Percentiles rank a stretch among this genome's conserved stretches.
phyloP scores from a whole-genome alignment of 2,888 invertebrate species.

The Rhopalosiphum nymphaeae region DNA sequence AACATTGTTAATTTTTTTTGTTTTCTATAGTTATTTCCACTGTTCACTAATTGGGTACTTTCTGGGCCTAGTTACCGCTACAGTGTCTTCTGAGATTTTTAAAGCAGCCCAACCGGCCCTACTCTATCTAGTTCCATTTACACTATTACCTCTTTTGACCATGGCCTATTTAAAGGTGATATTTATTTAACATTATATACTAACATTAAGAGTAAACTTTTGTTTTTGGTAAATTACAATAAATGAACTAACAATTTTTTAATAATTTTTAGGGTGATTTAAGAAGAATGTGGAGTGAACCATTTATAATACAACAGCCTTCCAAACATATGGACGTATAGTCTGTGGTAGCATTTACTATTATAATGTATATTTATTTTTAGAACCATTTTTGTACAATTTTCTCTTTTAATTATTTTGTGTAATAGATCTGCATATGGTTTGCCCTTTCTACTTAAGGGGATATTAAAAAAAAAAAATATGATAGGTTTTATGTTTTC shows the following conservation, averaged over 20 bases:
- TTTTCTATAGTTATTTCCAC: constrained; percentile 87
- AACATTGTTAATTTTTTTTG: background rate
- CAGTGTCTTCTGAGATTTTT: constrained; percentile 97
- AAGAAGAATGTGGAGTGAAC: constrained; percentile 97
- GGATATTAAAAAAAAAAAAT: background rate
- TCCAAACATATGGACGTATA: constrained; percentile 84
- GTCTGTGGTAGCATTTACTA: constrained; percentile 40
- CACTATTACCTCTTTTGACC: constrained; percentile 92
- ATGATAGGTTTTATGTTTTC: constrained; percentile 14
- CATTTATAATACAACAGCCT: constrained; percentile 86
- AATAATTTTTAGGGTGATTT: constrained; percentile 84
- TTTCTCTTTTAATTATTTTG: constrained; percentile 49
- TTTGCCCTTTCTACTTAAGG: background rate
- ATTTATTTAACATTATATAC: too few relatives aligned
- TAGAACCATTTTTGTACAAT: constrained; percentile 60
- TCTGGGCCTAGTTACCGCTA: constrained; percentile 94
- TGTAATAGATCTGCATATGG: constrained; percentile 13
- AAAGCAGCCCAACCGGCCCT: constrained; percentile 98
- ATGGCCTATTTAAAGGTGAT: constrained; percentile 97
- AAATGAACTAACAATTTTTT: background rate
- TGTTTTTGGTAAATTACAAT: background rate
- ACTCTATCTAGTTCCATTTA: constrained; percentile 97
- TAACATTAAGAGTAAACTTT: background rate
- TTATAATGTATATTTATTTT: constrained; percentile 49
- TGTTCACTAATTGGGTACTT: constrained; percentile 98